Evolutionary conservation across 2,113 vertebrate genomes (phyloP), one percentile per base, ranked within the genome.

Genomic region (Labeo rohita): DNA sequence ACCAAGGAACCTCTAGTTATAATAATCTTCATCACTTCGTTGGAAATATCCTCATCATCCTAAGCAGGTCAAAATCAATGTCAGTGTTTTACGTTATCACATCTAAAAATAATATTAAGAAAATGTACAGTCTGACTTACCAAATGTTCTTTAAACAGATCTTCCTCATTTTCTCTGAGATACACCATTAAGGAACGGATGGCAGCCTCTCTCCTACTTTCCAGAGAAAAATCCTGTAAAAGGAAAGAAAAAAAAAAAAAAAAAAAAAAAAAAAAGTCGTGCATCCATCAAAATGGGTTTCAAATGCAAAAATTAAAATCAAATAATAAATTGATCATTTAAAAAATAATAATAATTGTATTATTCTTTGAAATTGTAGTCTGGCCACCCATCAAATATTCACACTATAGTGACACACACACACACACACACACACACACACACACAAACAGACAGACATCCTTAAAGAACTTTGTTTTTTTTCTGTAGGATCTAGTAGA

Each of bases 101-200:
- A 28, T 28, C 45, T n/a, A 18, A 78, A 56, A 34, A 36, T 1
- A 0, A 36, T 28, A 54, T 10, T 28, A 18, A 56, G 2, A n/a
- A 4, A 36, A 50, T 56, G 50, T 39, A 36, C 3, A 3, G 8
- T 18, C 23, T 74, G 39, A 54, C 73, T 36, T 77, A 79, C 77
- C 77, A 21, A 11, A 4, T 39, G 54, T 54, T 79, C 77, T 78
- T 78, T 83, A 28, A 86, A 83, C 56, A 88, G 79, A 70, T 86
- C 68, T 34, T 88, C 84, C 65, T 83, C 84, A 15, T 88, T 86
- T 65, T 88, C 84, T 83, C 87, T 72, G 65, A 85, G 79, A 73
- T 70, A 83, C 61, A 86, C 84, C 43, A 88, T 49, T 36, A 86
- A 50, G 39, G 72, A 47, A 54, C 84, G 63, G 63, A 86, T 83